Base-by-base conservation (phyloP, 37 sponge, comb jelly and placozoan genomes). In the Theonella swinhoei region DNA sequence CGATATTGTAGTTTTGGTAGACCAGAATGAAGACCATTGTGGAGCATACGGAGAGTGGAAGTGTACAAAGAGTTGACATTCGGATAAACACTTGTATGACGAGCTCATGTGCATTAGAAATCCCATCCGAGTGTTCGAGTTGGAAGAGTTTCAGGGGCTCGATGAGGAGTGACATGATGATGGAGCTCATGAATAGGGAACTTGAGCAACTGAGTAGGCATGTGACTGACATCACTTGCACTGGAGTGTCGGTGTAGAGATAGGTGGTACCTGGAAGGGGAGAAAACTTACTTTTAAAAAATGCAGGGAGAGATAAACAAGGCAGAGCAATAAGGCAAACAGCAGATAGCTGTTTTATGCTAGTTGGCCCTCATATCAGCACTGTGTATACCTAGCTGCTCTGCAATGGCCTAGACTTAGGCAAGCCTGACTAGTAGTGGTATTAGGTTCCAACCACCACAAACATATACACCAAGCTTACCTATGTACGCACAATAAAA, bases 131-230 rank as follows among this genome's bases (percentile, higher is more conserved):
- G 69, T 94, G 80, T 80, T 94, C 91, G 61, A 94, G 77, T 9
- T 38, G 64, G 85, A 94, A 94, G 20, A 94, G 78, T 62, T 87
- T 68, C 32, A 94, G 81, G 26, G 94, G 88, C 58, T 94, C 83
- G n/a, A 86, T 43, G 5, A 94, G 83, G 28, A 94, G 84, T 39
- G 82, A 77, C 78, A 83, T 83, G 42, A 94, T 78, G 39, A 94
- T 89, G 75, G 90, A 89, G 35, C 91, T 94, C 91, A 94, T 89
- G 81, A 94, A 89, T 64, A 94, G 90, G 7, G 94, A 87, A 30
- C 84, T 79, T 65, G 87, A 89, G 64, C 94, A 94, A 39, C 88
- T 89, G 54, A 85, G 70, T 4, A 94, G 70, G 59, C 94, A 94
- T 14, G 87, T 85, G 23, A 89, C 88, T 3, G 94, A 89, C 79